phyloP scores from a whole-genome alignment of 2,888 invertebrate species.

The Sisyra terminalis region DNA sequence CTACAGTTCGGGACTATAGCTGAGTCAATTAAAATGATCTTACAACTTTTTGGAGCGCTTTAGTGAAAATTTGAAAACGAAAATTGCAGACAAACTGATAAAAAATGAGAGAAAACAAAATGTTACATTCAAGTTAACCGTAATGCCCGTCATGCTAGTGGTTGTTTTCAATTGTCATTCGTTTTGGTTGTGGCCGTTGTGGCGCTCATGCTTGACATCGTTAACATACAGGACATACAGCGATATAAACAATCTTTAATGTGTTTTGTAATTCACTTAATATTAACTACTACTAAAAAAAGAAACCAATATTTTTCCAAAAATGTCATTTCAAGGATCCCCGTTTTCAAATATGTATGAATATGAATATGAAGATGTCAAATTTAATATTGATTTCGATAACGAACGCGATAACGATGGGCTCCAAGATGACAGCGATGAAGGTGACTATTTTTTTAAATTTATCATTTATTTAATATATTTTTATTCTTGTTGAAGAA shows the following conservation, averaged over 20 bases:
- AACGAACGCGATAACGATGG: conserved; percentile 47
- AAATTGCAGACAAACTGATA: no score
- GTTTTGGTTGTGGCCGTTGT: no score
- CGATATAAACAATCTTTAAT: neutral
- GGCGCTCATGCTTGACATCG: no score
- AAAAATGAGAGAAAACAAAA: no score
- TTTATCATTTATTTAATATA: neutral
- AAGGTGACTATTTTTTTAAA: conserved; percentile 25
- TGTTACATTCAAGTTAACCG: no score
- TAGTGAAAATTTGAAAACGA: no score
- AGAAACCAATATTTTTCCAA: conserved; percentile 3
- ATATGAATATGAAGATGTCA: conserved; percentile 57
- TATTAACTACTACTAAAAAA: neutral
- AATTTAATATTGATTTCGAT: conserved; percentile 45
- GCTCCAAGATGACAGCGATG: conserved; percentile 35
- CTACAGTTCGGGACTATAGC: no score
- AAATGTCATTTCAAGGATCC: conserved; percentile 50
- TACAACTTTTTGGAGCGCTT: no score
- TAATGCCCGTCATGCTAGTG: no score
- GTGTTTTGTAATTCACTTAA: neutral
- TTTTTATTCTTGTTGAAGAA: neutral
- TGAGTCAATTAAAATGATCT: no score
- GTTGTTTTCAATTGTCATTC: no score
- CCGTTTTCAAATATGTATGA: conserved; percentile 48
- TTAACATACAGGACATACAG: neutral